These are phyloP conservation scores for Stylophora pistillata DNA, from an alignment of 64 coral and sea anemone species.

Conservation along the genomic window DNA sequence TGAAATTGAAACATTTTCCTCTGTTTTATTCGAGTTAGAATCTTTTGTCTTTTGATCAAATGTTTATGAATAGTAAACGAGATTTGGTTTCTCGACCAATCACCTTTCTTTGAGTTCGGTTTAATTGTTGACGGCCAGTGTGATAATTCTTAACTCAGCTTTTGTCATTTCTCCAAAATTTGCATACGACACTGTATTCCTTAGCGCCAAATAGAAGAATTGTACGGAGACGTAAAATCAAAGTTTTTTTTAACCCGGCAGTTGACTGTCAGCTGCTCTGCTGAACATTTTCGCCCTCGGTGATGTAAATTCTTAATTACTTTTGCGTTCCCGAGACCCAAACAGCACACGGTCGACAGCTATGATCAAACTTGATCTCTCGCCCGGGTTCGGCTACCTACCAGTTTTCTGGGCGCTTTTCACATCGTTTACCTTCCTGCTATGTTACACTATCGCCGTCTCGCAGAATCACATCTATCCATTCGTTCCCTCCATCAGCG, in stretches of 20 bases:
- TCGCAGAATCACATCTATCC: conserved; percentile 82
- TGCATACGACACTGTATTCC: conserved; percentile 16
- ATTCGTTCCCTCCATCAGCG: conserved; percentile 86
- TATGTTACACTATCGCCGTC: conserved; percentile 83
- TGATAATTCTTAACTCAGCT: background rate
- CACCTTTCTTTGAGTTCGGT: background rate
- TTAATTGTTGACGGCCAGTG: background rate
- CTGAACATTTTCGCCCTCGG: background rate
- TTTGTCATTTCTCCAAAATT: conserved; percentile 21
- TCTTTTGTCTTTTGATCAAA: background rate
- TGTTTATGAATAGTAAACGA: conserved; percentile 13
- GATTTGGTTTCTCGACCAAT: conserved; percentile 5
- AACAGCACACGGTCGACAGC: background rate
- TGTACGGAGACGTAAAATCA: background rate
- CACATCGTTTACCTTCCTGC: conserved; percentile 78
- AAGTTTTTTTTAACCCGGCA: background rate
- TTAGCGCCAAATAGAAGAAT: background rate
- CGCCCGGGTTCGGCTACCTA: conserved; percentile 78
- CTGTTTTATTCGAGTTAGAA: background rate
- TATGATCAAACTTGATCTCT: conserved; percentile 53
- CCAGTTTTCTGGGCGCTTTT: conserved; percentile 82
- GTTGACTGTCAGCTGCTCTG: background rate
- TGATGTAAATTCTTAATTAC: background rate
- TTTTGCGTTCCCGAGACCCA: background rate
- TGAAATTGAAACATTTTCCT: too few relatives aligned